Base-by-base conservation (phyloP, 2,113 vertebrate species). In the Lagopus muta region DNA sequence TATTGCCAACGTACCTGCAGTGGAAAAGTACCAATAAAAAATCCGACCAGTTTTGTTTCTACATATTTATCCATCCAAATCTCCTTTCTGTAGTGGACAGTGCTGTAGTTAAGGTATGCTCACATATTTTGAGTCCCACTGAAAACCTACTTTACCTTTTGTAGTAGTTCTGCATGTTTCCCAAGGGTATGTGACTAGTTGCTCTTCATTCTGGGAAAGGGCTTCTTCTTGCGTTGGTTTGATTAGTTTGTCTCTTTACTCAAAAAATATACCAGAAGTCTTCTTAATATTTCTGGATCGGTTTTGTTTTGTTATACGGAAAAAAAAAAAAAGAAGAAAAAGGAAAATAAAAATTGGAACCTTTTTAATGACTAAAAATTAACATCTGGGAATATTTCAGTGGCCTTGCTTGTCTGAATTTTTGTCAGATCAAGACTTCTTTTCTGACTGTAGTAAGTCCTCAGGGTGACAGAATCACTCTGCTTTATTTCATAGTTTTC, bases 401-500 rank as follows among this genome's bases (percentile, higher is more conserved):
- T 61, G 36, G 60, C 38, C 60, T 73, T 89, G 70, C 71, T 77
- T 93, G 74, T 77, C 67, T 90, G 58, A 85, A 27, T 64, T 93
- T 88, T 89, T 92, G 62, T 92, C 84, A 92, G 42, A 65, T 86
- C 34, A 55, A 36, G 43, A 69, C 52, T 95, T 21, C 21, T 84
- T 32, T 74, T 66, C 54, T 82, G 54, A 80, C 57, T 88, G 42
- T 58, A 87, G 19, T 80, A 94, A 85, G 27, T 94, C 80, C 80
- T 88, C 30, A 55, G 62, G 71, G 87, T 92, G 82, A 88, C 79
- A 88, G n/a, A 92, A 81, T 57, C 64, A 82, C 38, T 94, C 75
- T 38, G 28, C 81, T 93, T 91, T 78, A 80, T 89, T 95, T 91
- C 42, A 79, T 81, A 50, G 17, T 72, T 95, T 94, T 83, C 76